Base-by-base conservation (phyloP, 2,113 vertebrate genomes). In the Okapia johnstoni region DNA sequence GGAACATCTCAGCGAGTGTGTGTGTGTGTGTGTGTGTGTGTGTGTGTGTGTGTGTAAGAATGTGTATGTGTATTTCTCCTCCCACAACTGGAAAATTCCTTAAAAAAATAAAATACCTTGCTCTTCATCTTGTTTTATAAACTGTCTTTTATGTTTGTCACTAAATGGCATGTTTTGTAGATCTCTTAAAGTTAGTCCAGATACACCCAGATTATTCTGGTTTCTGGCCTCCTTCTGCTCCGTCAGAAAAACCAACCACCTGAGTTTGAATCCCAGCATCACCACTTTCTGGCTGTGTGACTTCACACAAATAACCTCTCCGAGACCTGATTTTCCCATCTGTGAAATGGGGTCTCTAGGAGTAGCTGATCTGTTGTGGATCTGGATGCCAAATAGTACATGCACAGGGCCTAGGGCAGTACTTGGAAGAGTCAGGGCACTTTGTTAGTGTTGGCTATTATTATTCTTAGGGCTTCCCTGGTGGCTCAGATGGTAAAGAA, bases 131-230 rank as follows among this genome's bases (percentile, higher is more conserved):
- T 90, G 61, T 81, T 85, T 94, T 85, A 16, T 66, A 86, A 85
- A 85, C 58, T 48, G 10, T 26, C 85, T 90, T 94, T 92, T 57
- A 4, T 81, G 8, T 58, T 89, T 94, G 73, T 95, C 60, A 36
- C 57, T 57, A 66, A 88, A n/a, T 11, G 52, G 13, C 6, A 0
- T 40, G 26, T 25, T 46, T 84, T 77, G 25, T 48, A 87, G n/a
- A 12, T 19, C 40, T 95, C 70, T 83, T 43, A 7, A 19, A 52
- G 46, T 85, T 77, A 63, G 46, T 84, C 87, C 57, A 55, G 14
- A 15, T 23, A 77, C 36, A 25, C 43, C n/a, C 58, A 36, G n/a
- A 30, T 43, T 54, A 6, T 54, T 70, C 85, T 91, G 12, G 52
- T n/a, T 52, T 52, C 30, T 84, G 70, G 23, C 21, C 86, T 58